phyloP scores from a whole-genome alignment of 2,113 vertebrate species.

The Podilymbus podiceps region DNA sequence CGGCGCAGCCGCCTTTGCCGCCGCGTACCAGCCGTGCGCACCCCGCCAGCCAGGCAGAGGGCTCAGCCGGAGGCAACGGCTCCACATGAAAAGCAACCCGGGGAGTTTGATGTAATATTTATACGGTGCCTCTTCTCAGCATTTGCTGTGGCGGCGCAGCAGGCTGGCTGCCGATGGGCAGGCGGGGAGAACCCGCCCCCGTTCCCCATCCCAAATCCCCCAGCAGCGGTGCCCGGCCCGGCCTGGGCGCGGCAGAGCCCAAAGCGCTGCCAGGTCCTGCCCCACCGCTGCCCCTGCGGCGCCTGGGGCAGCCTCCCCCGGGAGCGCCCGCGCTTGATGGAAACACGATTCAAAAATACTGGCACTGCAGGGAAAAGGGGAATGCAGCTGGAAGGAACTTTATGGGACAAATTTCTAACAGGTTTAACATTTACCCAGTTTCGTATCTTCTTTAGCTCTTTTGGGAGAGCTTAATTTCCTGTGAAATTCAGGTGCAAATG shows the following conservation, averaged over 20 bases:
- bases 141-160: neutral
- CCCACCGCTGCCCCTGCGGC: neutral
- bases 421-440: constrained; percentile 42
- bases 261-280: neutral
- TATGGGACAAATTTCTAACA: neutral
- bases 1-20: too few species aligned
- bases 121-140: rapidly evolving
- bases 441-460: neutral
- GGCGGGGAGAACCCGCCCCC: too few species aligned
- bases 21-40: too few species aligned
- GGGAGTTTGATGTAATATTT: neutral
- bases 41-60: too few species aligned
- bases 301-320: neutral
- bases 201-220: neutral
- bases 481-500: constrained; percentile 36
- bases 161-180: rapidly evolving
- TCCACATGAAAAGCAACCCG: neutral
- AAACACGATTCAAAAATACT: neutral
- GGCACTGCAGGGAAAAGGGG: neutral
- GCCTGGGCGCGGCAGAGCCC: too few species aligned
- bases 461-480: constrained; percentile 36
- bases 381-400: neutral
- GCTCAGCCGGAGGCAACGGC: neutral
- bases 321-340: neutral
- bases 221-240: neutral